These are phyloP conservation scores for Phragmatobia fuliginosa DNA, from an alignment of 2,888 invertebrate species.

Conservation along the genomic window DNA sequence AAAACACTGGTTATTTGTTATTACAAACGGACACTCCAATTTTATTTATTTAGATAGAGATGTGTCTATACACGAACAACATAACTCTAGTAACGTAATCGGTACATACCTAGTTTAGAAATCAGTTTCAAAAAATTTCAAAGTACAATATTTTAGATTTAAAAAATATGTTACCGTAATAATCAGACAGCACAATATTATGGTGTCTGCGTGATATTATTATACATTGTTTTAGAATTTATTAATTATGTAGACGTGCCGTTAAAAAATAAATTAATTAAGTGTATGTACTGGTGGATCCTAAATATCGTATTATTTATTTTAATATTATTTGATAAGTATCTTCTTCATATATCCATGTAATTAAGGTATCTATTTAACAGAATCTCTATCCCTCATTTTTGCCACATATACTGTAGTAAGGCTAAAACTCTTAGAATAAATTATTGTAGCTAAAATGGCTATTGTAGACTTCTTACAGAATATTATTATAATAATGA, in stretches of 20 bases:
- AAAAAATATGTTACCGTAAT: background rate
- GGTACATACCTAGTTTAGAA: slow-evolving; percentile 1
- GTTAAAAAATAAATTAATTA: background rate
- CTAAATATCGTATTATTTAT: background rate
- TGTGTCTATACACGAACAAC: background rate
- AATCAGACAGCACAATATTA: slow-evolving; percentile 24
- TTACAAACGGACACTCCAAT: no score
- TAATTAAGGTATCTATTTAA: background rate
- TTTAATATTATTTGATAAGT: background rate
- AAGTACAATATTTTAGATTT: slow-evolving; percentile 1
- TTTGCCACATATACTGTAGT: slow-evolving; percentile 21
- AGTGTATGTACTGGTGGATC: background rate
- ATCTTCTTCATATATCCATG: background rate
- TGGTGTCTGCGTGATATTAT: slow-evolving; percentile 30
- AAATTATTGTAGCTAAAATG: slow-evolving; percentile 15
- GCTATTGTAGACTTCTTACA: slow-evolving; percentile 24
- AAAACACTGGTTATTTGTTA: no score
- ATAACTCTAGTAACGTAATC: background rate
- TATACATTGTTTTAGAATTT: slow-evolving; percentile 47
- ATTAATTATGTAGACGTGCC: slow-evolving; percentile 38
- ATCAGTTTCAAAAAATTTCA: slow-evolving; percentile 7
- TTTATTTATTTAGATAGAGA: no score
- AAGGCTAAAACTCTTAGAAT: slow-evolving; percentile 23
- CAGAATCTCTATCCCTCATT: slow-evolving; percentile 9
- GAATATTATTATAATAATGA: slow-evolving; percentile 23